Evolutionary conservation across 2,797 vertebrate genomes (phyloP).

Genomic region (Anabacerthia variegaticeps): DNA sequence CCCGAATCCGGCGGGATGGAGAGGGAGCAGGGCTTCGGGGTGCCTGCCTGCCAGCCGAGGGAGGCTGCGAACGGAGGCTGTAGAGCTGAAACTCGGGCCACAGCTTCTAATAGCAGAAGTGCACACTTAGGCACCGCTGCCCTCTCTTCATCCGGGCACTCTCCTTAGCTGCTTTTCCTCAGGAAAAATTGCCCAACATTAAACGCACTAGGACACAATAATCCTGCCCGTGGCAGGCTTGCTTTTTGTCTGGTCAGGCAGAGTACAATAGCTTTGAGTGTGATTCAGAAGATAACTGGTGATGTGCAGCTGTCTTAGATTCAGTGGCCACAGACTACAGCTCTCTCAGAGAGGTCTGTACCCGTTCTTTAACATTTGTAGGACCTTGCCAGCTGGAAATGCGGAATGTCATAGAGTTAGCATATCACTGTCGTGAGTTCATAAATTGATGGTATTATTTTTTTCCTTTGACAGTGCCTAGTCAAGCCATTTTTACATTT

Average conservation of each 20-base stretch:
- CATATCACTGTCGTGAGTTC: not conserved
- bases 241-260: not conserved
- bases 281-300: not conserved
- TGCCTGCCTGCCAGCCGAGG: not conserved
- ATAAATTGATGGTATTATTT: not conserved
- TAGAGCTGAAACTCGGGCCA: accelerated
- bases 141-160: accelerated
- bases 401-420: not conserved
- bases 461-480: not conserved
- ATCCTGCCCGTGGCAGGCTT: not conserved
- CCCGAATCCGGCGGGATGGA: no score
- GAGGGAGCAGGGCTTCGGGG: accelerated
- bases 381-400: not conserved
- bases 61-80: not conserved
- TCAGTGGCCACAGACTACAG: accelerated
- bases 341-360: not conserved
- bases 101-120: accelerated
- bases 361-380: not conserved
- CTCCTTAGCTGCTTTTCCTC: not conserved
- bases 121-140: accelerated
- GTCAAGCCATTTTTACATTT: not conserved
- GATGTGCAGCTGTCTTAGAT: not conserved
- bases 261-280: not conserved
- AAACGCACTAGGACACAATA: not conserved
- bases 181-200: not conserved